Evolutionary conservation across 2,888 invertebrate genomes (phyloP).

Genomic region (Microplitis deprimator): DNA sequence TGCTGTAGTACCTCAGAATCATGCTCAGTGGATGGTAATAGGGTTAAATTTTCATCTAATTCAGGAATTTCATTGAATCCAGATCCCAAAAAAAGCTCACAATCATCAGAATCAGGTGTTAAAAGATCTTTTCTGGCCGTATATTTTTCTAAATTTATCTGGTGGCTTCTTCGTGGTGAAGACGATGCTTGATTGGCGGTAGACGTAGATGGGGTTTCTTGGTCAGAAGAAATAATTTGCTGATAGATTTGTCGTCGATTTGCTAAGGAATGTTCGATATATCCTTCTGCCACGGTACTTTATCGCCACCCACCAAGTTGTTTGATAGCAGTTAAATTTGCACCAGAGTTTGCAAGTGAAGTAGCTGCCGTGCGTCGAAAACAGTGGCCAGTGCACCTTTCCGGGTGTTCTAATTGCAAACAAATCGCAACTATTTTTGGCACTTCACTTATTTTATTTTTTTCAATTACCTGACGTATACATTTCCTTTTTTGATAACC

Average conservation of each 20-base stretch:
- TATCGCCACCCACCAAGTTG: not conserved
- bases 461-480: not conserved
- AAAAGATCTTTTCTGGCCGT: no score
- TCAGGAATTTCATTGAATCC: no score
- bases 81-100: no score
- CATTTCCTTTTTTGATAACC: not conserved
- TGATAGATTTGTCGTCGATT: not conserved
- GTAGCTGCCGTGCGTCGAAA: not conserved
- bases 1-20: no score
- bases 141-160: no score
- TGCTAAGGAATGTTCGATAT: not conserved
- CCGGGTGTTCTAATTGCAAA: not conserved
- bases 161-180: no score
- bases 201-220: not conserved
- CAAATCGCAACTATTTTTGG: not conserved
- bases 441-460: not conserved
- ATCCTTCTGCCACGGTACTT: not conserved
- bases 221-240: not conserved
- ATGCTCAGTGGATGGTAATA: no score
- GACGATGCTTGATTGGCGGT: not conserved
- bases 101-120: no score
- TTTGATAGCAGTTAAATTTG: not conserved
- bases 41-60: no score
- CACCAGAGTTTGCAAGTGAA: not conserved
- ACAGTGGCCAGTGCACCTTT: not conserved